phyloP scores from a whole-genome alignment of 2,888 invertebrate species.

The Pardosa pseudoannulata region DNA sequence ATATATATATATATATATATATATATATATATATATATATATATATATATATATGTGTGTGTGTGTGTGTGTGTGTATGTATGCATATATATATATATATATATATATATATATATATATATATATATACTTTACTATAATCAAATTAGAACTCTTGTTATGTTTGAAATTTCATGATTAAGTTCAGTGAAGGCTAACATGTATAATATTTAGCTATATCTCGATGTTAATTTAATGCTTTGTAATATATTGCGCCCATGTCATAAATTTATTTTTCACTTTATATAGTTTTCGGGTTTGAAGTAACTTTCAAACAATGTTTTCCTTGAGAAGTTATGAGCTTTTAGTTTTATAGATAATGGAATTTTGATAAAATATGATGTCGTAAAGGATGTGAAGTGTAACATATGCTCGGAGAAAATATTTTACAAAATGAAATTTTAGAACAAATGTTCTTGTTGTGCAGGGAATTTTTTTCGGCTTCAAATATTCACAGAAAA shows the following conservation, averaged over 20 bases:
- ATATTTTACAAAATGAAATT: not conserved
- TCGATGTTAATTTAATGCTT: not conserved
- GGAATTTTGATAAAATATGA: conserved; percentile 5
- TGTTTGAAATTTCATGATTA: too few relatives aligned
- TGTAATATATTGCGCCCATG: not conserved
- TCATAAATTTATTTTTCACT: not conserved
- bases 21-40: too few relatives aligned
- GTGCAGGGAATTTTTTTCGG: not conserved
- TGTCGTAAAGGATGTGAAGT: not conserved
- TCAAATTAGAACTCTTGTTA: too few relatives aligned
- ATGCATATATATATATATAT: too few relatives aligned
- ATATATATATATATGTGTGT: too few relatives aligned
- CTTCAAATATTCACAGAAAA: not conserved
- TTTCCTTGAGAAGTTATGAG: not conserved
- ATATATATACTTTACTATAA: too few relatives aligned
- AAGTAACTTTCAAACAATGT: not conserved
- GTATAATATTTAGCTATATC: not conserved
- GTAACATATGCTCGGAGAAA: not conserved
- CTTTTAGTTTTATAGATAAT: conserved; percentile 6
- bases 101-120: too few relatives aligned
- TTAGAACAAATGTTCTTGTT: not conserved
- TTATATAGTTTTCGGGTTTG: not conserved
- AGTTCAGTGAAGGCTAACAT: not conserved
- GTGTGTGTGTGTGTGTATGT: too few relatives aligned
- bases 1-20: too few relatives aligned